Evolutionary conservation across 2,797 vertebrate species (phyloP).

Genomic region (Sphenopsis melanotis): DNA sequence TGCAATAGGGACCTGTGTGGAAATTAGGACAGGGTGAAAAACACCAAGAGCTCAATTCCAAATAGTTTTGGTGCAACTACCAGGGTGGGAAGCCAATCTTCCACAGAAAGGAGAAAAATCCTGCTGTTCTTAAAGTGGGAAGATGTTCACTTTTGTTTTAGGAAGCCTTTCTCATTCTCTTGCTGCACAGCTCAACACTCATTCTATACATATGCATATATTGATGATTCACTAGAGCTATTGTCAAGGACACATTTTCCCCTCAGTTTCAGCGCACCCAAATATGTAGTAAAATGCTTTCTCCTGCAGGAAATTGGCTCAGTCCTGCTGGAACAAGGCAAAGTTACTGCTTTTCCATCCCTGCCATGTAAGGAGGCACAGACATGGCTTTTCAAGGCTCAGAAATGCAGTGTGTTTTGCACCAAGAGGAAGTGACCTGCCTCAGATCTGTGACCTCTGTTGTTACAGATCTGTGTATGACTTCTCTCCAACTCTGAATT

Average conservation of each 20-base stretch:
- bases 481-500: not conserved
- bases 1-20: not conserved
- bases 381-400: not conserved
- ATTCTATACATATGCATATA: not conserved
- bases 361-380: not conserved
- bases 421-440: not conserved
- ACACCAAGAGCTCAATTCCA: not conserved
- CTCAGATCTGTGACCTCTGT: not conserved
- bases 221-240: not conserved
- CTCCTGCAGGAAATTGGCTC: not conserved
- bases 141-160: not conserved
- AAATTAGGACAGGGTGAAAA: not conserved
- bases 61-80: not conserved
- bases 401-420: not conserved
- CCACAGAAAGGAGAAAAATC: not conserved
- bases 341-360: not conserved
- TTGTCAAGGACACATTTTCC: not conserved
- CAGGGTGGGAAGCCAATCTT: not conserved
- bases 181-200: not conserved
- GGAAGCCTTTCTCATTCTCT: not conserved
- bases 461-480: not conserved
- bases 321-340: not conserved
- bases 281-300: not conserved
- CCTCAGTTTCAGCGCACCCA: not conserved
- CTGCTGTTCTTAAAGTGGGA: not conserved